Evolutionary conservation across 2,797 vertebrate genomes (phyloP), one percentile per base, ranked within the genome.

Genomic region (Acipenser transmontanus): DNA sequence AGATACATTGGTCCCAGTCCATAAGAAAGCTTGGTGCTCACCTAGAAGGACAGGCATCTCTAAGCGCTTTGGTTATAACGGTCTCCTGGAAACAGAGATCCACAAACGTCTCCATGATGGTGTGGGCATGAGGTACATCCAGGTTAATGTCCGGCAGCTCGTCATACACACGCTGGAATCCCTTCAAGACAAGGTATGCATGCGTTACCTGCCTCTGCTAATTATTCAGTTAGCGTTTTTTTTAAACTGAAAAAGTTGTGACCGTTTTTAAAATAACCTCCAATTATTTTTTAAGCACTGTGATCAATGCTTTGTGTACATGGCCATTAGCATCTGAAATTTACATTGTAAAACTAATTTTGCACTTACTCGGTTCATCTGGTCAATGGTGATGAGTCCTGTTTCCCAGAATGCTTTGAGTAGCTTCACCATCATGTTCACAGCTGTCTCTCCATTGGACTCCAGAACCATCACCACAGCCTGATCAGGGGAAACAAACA

Each of bases 381-480:
- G 93, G 81, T 94, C 93, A 80, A 95, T 82, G 10, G 93, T 95
- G 78, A 95, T 87, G 65, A 94, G 86, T 17, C 90, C 92, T 0
- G 84, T 89, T 76, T 93, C 88, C 91, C 92, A 93, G 65, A 94
- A 89, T 68, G 89, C 84, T 80, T 94, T 84, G 63, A 95, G 84
- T 63, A 94, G 86, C 62, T 89, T 91, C 62, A 93, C 89, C 83
- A 93, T 93, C 86, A 89, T 88, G 57, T 84, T 80, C 52, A 88
- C 83, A 0, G 90, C 89, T 0, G 82, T 81, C 62, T 93, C 91
- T 0, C 90, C 91, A 4, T 81, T 90, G 0, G 91, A 91, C 79
- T 95, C 93, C 80, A 95, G 80, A 68, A 94, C 93, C 91, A 94
- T 92, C 70, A 95, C 80, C 51, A 94, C 69, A 1, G 85, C 92